These are phyloP conservation scores for Euura lappo DNA, from an alignment of 1,140 invertebrate genomes.

Conservation along the genomic window DNA sequence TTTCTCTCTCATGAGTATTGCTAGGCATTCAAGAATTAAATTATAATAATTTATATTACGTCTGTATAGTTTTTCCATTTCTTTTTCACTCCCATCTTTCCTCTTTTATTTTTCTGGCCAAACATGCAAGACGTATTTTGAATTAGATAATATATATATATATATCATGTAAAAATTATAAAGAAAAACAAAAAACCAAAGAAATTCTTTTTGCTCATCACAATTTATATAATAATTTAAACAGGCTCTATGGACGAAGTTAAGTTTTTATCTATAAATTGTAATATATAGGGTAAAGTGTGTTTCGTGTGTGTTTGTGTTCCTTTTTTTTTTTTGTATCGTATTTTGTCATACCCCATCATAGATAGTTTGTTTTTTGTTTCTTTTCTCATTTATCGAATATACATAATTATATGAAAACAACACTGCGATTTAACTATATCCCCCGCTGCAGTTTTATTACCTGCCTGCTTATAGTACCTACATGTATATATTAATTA, in stretches of 20 bases:
- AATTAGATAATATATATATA: too few relatives aligned
- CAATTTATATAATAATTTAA: too few relatives aligned
- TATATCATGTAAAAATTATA: background rate
- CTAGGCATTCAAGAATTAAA: constrained; percentile 22
- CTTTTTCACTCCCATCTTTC: background rate
- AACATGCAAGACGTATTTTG: background rate
- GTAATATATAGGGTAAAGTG: too few relatives aligned
- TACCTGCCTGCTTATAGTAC: too few relatives aligned
- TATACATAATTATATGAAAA: background rate
- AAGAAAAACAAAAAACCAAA: background rate
- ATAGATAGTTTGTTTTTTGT: background rate
- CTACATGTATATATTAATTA: too few relatives aligned
- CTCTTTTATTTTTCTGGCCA: background rate
- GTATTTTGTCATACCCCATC: too few relatives aligned
- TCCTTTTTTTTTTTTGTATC: too few relatives aligned
- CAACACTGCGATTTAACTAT: background rate
- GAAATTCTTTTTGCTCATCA: too few relatives aligned
- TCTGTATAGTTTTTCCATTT: background rate
- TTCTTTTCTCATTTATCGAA: constrained; percentile 15
- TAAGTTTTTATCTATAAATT: too few relatives aligned
- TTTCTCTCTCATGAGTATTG: constrained; percentile 30
- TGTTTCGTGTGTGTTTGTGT: too few relatives aligned
- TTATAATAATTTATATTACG: background rate
- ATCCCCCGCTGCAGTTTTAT: constrained; percentile 15
- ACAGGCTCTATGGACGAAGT: too few relatives aligned